Base-by-base conservation (phyloP, 1,140 invertebrate genomes). In the Acyrthosiphon pisum region DNA sequence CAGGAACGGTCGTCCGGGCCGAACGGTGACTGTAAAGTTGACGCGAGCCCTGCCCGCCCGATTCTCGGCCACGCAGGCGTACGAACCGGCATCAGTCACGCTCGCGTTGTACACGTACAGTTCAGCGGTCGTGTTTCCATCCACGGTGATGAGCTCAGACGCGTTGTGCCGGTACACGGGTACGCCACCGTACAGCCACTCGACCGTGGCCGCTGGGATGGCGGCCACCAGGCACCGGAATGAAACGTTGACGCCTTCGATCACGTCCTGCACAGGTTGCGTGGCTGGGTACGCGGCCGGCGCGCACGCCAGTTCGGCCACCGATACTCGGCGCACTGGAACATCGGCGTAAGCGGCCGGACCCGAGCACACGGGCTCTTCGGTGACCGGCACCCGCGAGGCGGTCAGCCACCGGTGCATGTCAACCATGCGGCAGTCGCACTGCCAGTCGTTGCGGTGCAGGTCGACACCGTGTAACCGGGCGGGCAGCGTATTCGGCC, bases 401-500 rank as follows among this genome's bases (percentile, higher is more conserved):
- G 96, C 96, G 50, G 96, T 95, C 93, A 99, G 95, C 98, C 98
- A 99, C 44, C 96, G 95, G 94, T 98, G 96, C 94, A 99, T 95
- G 94, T 97, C 96, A 81, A 97, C 95, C 86, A 98, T 95, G 92
- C 96, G 96, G 95, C 98, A 99, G 95, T 98, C 97, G 95, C 98
- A 99, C 86, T 96, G 96, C 98, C 98, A 99, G 86, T 97, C 97
- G 96, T 99, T 99, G 94, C 97, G 97, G 94, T 98, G 97, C 46
- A 99, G 95, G 92, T 97, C 97, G 48, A 98, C 96, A 76, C 97
- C 97, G 93, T 97, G 96, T 68, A 98, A 95, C 86, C 96, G 96
- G 93, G 97, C 96, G 4, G 97, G 97, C 68, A 98, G 95, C 93
- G 97, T 96, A 93, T 96, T 96, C 53, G 95, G 95, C 35, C 97